Base-by-base conservation (phyloP, 2,113 vertebrate species). In the Seriola quinqueradiata region DNA sequence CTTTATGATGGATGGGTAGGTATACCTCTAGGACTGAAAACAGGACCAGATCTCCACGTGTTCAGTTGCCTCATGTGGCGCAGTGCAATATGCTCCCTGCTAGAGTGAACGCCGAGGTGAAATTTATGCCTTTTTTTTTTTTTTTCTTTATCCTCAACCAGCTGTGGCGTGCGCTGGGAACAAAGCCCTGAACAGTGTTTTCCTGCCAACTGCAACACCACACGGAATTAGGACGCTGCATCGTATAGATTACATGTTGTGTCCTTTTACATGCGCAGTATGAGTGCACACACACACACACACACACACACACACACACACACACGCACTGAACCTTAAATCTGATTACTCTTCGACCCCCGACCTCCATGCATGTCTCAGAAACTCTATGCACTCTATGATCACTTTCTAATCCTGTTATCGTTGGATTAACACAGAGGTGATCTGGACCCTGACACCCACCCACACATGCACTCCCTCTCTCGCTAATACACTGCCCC, bases 371-470 rank as follows among this genome's bases (percentile, higher is more conserved):
- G 72, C 52, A 38, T 67, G 67, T 75, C 63, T 69, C 58, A 77
- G 70, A 75, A 78, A 74, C 60, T 66, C 48, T 32, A 10, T 77
- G 57, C 52, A 72, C 69, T 77, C 50, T 72, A 67, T 86, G 86
- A 92, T 92, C 81, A 72, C 89, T 80, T 79, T 87, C 85, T 90
- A 90, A 93, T 91, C 87, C 85, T 79, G 77, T 92, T 85, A 89
- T 84, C 14, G n/a, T 61, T 83, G 81, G 81, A 88, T 90, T 85
- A 89, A 74, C 74, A 46, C 77, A 3, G 66, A 83, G 79, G 76
- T 77, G 77, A 87, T 86, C 65, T 63, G 81, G 76, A 77, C 75
- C 77, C 57, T 73, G 61, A 58, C 54, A 71, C 38, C 32, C 77
- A 77, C 60, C 11, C 61, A 58, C 55, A 69, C 79, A 46, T 52